These are phyloP conservation scores for Sakesphorus luctuosus DNA, from an alignment of 2,113 vertebrate species.

Conservation along the genomic window DNA sequence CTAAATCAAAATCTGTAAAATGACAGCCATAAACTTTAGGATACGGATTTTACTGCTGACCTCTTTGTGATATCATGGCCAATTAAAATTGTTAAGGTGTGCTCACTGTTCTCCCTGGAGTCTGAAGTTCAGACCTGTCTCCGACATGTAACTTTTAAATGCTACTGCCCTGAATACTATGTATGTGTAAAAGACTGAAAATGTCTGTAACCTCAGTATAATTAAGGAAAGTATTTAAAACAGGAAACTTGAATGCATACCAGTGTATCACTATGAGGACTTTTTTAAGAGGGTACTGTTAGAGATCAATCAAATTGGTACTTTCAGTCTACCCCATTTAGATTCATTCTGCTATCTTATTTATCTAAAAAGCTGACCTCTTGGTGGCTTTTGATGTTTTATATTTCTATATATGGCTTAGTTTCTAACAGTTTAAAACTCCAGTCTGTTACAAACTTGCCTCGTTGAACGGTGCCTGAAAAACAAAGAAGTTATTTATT, in stretches of 20 bases:
- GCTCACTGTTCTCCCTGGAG: not conserved
- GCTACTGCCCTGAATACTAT: not conserved
- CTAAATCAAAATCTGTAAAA: conserved; percentile 50
- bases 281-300: not conserved
- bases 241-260: not conserved
- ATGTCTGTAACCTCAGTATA: not conserved
- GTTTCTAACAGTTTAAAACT: conserved; percentile 19
- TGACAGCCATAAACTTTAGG: conserved; percentile 11
- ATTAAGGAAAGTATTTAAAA: not conserved
- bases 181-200: not conserved
- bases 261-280: not conserved
- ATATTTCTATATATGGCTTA: not conserved
- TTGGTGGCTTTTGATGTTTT: not conserved
- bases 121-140: not conserved
- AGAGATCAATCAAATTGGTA: not conserved
- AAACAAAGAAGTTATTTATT: conserved; percentile 46
- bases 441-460: not conserved
- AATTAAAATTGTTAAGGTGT: conserved; percentile 34
- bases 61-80: not conserved
- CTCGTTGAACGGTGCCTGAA: not conserved
- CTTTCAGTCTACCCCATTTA: not conserved
- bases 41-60: conserved; percentile 9
- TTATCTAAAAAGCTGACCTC: not conserved
- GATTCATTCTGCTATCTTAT: not conserved
- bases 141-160: not conserved